phyloP scores from a whole-genome alignment of 2,797 vertebrate species.

The Melanotaenia nigrans region DNA sequence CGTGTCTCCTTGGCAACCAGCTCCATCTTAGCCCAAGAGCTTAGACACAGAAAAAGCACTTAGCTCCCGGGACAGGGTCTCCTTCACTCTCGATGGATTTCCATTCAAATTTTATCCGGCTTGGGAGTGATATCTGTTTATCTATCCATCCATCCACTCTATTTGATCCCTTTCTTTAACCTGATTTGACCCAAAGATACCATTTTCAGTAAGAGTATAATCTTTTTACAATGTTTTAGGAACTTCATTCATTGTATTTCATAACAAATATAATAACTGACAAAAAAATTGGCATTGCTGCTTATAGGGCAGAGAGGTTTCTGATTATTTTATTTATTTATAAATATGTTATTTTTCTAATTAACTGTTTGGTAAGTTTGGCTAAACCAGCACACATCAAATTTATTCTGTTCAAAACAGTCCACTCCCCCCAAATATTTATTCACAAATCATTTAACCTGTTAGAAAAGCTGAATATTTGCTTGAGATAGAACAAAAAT shows the following conservation, averaged over 20 bases:
- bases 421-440: slow-evolving; percentile 27
- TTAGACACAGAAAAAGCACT: slow-evolving; percentile 54
- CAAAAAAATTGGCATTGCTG: no score
- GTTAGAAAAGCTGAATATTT: no score
- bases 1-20: slow-evolving; percentile 81
- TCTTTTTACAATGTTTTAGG: not conserved
- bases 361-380: no score
- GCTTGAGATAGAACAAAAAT: no score
- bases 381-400: slow-evolving; percentile 26
- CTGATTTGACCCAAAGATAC: not conserved
- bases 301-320: no score
- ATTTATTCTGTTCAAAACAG: slow-evolving; percentile 62
- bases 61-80: slow-evolving; percentile 48
- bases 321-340: no score
- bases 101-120: slow-evolving; percentile 47
- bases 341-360: no score
- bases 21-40: slow-evolving; percentile 64
- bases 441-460: no score
- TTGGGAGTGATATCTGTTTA: slow-evolving; percentile 12
- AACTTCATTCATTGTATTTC: not conserved
- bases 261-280: not conserved
- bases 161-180: not conserved
- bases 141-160: slow-evolving; percentile 13
- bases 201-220: not conserved
- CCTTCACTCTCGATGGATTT: slow-evolving; percentile 25